Percentiles rank a stretch among this genome's conserved stretches.
phyloP scores from a whole-genome alignment of 2,113 vertebrate species.

The Thalassarche chlororhynchos region DNA sequence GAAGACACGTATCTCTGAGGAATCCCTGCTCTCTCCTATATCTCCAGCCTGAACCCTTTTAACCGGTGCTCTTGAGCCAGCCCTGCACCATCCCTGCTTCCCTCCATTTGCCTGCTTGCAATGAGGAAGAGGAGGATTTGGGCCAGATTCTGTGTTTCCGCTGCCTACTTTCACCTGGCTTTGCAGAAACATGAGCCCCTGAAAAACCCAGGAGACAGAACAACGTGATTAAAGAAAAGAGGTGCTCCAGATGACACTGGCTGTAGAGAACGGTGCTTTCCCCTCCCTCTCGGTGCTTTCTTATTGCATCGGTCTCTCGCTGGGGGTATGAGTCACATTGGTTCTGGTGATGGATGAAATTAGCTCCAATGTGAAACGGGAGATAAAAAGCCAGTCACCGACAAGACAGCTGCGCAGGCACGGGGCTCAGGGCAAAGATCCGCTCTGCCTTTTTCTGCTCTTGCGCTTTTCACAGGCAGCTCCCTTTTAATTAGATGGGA shows the following conservation, averaged over 20 bases:
- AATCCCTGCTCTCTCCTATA: background rate
- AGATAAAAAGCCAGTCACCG: background rate
- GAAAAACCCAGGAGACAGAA: background rate
- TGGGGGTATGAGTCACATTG: background rate
- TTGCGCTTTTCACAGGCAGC: background rate
- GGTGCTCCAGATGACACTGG: background rate
- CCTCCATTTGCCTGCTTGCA: background rate
- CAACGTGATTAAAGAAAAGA: background rate
- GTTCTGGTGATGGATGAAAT: slow-evolving; percentile 31
- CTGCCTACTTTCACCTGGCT: background rate
- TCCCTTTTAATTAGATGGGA: slow-evolving; percentile 55
- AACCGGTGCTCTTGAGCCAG: background rate
- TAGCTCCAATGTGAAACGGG: background rate
- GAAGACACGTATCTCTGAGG: background rate
- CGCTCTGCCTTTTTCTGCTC: background rate
- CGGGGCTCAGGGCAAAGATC: background rate
- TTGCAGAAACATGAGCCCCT: background rate
- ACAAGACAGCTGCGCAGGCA: background rate
- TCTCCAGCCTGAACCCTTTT: background rate
- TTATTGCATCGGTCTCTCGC: background rate
- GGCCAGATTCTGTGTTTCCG: background rate
- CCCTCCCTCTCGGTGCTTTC: background rate
- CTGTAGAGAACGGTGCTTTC: background rate
- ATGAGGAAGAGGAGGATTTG: background rate
- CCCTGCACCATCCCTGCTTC: background rate